Conservation (phyloP, 2,113 vertebrate genomes). For the Zosterops japonicus region DNA sequence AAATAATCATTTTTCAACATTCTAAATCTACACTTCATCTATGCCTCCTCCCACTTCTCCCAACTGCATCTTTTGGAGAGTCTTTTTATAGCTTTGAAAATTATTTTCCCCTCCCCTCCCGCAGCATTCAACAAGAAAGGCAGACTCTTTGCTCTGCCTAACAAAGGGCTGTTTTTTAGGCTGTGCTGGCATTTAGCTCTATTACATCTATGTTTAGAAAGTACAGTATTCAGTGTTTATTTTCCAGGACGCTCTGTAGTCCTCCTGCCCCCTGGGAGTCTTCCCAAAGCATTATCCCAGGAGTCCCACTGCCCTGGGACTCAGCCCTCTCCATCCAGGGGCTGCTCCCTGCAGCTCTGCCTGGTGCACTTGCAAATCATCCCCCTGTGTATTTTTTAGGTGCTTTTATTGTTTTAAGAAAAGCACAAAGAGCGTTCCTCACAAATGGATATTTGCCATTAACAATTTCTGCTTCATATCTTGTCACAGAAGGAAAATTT, state of each 20-base stretch:
- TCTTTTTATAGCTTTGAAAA: conserved; percentile 41
- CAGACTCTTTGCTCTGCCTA: not conserved
- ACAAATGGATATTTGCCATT: not conserved
- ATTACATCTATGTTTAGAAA: not conserved
- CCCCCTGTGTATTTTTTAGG: not conserved
- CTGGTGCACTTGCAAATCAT: not conserved
- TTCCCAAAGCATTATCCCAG: not conserved
- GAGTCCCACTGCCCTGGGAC: not conserved
- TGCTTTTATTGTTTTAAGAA: not conserved
- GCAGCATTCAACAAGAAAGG: not conserved
- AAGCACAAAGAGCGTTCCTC: not conserved
- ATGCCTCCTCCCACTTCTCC: conserved; percentile 9
- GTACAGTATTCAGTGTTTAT: not conserved
- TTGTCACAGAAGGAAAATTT: not conserved
- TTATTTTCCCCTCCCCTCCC: not conserved
- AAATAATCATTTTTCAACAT: conserved; percentile 69
- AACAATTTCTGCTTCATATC: not conserved
- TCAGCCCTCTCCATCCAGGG: not conserved
- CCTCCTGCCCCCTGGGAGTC: not conserved
- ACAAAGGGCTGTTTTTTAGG: not conserved
- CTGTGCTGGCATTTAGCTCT: not conserved
- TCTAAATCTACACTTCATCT: conserved; percentile 49
- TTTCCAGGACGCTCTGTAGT: not conserved
- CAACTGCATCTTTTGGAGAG: conserved; percentile 4
- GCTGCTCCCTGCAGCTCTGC: not conserved